A percentile compares a stretch with the other conserved stretches of the same genome.
Conservation (phyloP, 1,140 invertebrate species). For the Riptortus pedestris region DNA sequence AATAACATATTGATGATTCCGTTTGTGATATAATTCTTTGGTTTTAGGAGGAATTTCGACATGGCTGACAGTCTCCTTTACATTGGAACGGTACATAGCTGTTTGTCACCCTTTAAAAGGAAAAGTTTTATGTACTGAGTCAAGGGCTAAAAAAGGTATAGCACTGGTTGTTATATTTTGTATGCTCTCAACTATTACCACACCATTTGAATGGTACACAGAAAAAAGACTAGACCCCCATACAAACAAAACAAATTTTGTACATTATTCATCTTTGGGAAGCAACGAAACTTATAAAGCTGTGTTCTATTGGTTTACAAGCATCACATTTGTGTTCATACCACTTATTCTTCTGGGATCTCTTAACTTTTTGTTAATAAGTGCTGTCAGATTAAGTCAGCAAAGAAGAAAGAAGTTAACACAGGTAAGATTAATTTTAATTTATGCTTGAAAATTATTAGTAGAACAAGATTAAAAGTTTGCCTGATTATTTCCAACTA, state of each 20-base stretch:
- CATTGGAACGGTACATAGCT: slow-evolving; percentile 64
- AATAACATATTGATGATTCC: no score
- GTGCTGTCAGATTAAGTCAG: slow-evolving; percentile 50
- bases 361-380: slow-evolving; percentile 63
- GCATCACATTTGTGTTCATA: slow-evolving; percentile 52
- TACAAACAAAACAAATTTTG: slow-evolving; percentile 7
- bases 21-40: no score
- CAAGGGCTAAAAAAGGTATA: slow-evolving; percentile 48
- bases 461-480: no score
- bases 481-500: no score
- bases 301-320: slow-evolving; percentile 57
- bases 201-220: slow-evolving; percentile 51
- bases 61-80: slow-evolving; percentile 68
- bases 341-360: slow-evolving; percentile 54
- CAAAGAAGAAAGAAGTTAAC: slow-evolving; percentile 46
- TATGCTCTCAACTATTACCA: slow-evolving; percentile 49
- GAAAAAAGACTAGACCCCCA: background rate
- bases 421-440: slow-evolving; percentile 35
- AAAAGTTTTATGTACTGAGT: slow-evolving; percentile 56
- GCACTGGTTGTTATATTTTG: slow-evolving; percentile 51
- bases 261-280: slow-evolving; percentile 36
- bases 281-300: slow-evolving; percentile 45
- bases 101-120: slow-evolving; percentile 65
- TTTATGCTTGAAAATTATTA: no score
- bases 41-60: slow-evolving; percentile 55